Conservation (phyloP, 2,113 vertebrate genomes). For the Aythya baeri region DNA sequence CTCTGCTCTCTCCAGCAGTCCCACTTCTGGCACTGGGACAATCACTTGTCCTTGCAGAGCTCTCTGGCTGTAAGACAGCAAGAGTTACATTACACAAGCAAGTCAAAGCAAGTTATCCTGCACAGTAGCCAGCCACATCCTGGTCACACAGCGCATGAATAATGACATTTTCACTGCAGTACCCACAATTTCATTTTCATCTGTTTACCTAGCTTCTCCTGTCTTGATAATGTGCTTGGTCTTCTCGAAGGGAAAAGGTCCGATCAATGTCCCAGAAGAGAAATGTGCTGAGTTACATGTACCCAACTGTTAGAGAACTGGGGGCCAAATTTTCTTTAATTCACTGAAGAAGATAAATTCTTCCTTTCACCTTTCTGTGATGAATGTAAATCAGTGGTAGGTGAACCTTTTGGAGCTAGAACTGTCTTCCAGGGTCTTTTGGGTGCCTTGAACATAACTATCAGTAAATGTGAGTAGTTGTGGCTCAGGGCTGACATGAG, state of each 20-base stretch:
- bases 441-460: not conserved
- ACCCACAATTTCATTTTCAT: not conserved
- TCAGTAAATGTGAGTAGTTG: not conserved
- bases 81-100: not conserved
- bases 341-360: not conserved
- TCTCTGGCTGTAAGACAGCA: not conserved
- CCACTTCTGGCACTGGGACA: not conserved
- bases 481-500: not conserved
- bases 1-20: not conserved
- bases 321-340: not conserved
- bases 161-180: not conserved
- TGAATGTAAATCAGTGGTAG: not conserved
- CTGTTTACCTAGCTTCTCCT: not conserved
- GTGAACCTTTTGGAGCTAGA: not conserved
- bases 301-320: not conserved
- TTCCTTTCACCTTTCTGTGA: not conserved
- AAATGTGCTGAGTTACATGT: not conserved
- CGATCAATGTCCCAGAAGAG: rapidly evolving
- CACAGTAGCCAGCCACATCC: too few relatives aligned
- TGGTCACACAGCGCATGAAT: rapidly evolving
- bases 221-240: not conserved
- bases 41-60: not conserved
- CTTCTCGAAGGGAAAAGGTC: not conserved
- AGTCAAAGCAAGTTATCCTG: not conserved
- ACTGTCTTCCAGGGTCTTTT: not conserved